Evolutionary conservation across 2,888 invertebrate species (phyloP), one percentile per base, ranked within the genome.

Genomic region (Cerastis rubricosa): DNA sequence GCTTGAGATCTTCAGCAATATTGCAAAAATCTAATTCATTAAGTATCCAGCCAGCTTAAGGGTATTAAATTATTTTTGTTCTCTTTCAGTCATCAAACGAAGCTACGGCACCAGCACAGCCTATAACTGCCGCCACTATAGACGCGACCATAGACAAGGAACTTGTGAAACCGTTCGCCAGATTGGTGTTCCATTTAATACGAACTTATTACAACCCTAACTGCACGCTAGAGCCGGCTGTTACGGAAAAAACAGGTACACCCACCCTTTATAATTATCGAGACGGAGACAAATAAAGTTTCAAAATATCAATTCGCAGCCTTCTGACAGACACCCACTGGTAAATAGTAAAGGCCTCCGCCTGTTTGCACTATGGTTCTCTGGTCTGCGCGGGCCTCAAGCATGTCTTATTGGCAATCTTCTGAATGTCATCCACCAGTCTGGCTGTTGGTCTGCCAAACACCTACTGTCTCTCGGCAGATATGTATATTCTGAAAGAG

Each of bases 81-180:
- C 3, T 3, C n/a, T 35, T 87, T 19, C 86, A 96, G 96, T 92
- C 96, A 8, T 90, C 96, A 2, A 96, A 96, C 79, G 96, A 96
- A 70, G 94, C 93, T 47, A 94, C 96, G 3, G 94, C 94, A 40
- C 96, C 96, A n/a, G 92, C 94, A 2, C 94, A 94, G 73, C 93
- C 95, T 0, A 95, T 96, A 75, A 88, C 92, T 1, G 57, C 81
- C 0, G 93, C 94, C 3, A 74, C 79, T 1, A 94, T 94, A 65
- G 87, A 88, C 29, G 89, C 90, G 2, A 88, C 90, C 1, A 83
- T 90, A n/a, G 84, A 90, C 0, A 91, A 91, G 54, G 93, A 92
- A 47, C 85, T 90, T 35, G 85, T 90, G 0, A 95, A 93, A 71
- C 95, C 96, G 0, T 96, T 96, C 68, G 96, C 96, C 0, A 93